A percentile compares a stretch with the other conserved stretches of the same genome.
Conservation (phyloP, 1,140 invertebrate genomes). For the Drosophila sechellia region DNA sequence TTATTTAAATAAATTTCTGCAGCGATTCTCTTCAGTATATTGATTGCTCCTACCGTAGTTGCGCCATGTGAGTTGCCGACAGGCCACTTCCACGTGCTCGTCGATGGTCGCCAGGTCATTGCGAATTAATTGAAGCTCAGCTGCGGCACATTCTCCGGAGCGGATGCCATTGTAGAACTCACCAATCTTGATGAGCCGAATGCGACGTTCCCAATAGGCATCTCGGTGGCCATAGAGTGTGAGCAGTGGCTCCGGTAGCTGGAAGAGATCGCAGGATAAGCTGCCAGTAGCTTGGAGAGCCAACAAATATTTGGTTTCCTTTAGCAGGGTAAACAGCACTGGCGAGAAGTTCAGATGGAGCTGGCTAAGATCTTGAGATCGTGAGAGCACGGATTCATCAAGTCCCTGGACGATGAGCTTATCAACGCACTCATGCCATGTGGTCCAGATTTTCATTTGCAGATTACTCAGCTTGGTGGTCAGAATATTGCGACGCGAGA, state of each 20-base stretch:
- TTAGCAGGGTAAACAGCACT: constrained; percentile 68
- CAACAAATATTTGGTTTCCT: constrained; percentile 74
- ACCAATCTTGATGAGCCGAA: constrained; percentile 85
- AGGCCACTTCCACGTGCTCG: constrained; percentile 53
- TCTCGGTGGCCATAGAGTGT: constrained; percentile 85
- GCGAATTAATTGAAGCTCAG: constrained; percentile 68
- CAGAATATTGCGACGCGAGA: constrained; percentile 66
- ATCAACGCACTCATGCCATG: constrained; percentile 72
- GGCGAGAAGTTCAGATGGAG: constrained; percentile 66
- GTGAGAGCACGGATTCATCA: constrained; percentile 55
- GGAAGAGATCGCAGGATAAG: constrained; percentile 60
- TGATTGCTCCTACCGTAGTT: constrained; percentile 58
- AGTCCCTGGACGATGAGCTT: constrained; percentile 60
- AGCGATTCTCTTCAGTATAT: background rate
- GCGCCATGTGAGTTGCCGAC: constrained; percentile 63
- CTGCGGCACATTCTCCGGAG: constrained; percentile 52
- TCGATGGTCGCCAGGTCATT: constrained; percentile 65
- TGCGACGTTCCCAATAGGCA: constrained; percentile 84
- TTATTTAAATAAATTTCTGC: background rate
- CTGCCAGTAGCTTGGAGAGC: constrained; percentile 57
- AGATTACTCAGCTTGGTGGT: constrained; percentile 77
- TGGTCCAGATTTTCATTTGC: constrained; percentile 77
- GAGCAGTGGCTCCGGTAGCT: constrained; percentile 85
- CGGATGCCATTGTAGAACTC: constrained; percentile 88
- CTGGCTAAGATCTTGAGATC: constrained; percentile 16